These are phyloP conservation scores for Anoplolepis gracilipes DNA, from an alignment of 1,140 invertebrate species.

Conservation along the genomic window DNA sequence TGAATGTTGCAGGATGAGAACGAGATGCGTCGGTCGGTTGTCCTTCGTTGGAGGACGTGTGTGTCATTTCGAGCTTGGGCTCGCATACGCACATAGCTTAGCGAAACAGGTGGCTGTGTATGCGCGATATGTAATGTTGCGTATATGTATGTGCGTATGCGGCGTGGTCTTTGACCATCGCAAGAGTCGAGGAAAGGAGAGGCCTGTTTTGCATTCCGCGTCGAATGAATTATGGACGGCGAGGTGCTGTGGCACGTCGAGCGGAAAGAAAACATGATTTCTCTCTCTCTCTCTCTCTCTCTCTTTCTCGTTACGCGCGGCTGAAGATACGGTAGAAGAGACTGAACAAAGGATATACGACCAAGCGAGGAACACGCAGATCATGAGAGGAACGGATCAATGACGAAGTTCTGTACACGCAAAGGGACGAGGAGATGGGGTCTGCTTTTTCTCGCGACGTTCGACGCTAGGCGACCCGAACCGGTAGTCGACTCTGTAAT, in stretches of 20 bases:
- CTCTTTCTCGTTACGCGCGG: slow-evolving; percentile 74
- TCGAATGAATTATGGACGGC: slow-evolving; percentile 65
- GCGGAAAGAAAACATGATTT: slow-evolving; percentile 75
- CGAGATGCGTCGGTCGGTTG: slow-evolving; percentile 16
- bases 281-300: slow-evolving; percentile 45
- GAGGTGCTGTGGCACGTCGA: slow-evolving; percentile 56
- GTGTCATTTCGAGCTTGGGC: background rate
- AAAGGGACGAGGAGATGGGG: background rate
- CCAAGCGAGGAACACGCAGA: slow-evolving; percentile 11
- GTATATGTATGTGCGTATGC: background rate
- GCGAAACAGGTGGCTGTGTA: background rate
- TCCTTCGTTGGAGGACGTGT: slow-evolving; percentile 31
- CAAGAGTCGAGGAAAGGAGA: slow-evolving; percentile 11
- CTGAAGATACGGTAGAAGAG: slow-evolving; percentile 44
- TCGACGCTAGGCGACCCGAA: slow-evolving; percentile 18
- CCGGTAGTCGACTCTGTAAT: slow-evolving; percentile 66
- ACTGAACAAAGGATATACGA: slow-evolving; percentile 58
- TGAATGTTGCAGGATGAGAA: slow-evolving; percentile 47
- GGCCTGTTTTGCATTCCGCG: slow-evolving; percentile 65
- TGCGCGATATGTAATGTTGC: no score
- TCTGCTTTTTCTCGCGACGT: slow-evolving; percentile 5
- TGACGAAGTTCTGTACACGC: slow-evolving; percentile 28
- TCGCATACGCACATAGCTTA: background rate
- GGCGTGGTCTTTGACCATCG: slow-evolving; percentile 47
- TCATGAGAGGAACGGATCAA: slow-evolving; percentile 1